A percentile compares a stretch with the other conserved stretches of the same genome.
phyloP scores from a whole-genome alignment of 2,797 vertebrate genomes.

The Crax fasciolata region DNA sequence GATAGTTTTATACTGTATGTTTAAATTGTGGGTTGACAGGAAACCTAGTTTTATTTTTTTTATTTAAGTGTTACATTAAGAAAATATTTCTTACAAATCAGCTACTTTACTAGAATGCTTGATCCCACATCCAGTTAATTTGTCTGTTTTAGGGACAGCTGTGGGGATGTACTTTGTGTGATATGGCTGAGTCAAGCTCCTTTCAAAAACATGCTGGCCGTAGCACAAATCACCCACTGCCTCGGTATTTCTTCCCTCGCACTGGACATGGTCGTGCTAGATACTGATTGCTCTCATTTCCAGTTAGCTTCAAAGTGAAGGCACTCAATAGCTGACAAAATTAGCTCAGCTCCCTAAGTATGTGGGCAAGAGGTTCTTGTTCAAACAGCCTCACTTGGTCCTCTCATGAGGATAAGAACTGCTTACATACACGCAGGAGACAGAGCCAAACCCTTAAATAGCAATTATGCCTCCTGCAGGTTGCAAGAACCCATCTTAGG shows the following conservation, averaged over 20 bases:
- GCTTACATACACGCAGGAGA: background rate
- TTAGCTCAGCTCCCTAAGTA: background rate
- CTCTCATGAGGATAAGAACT: background rate
- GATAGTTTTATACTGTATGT: slow-evolving; percentile 13
- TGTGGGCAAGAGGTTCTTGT: background rate
- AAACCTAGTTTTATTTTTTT: slow-evolving; percentile 23
- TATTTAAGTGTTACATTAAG: slow-evolving; percentile 11
- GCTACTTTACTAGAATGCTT: background rate
- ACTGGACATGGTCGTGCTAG: background rate
- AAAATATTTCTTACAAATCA: slow-evolving; percentile 17
- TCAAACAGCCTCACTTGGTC: background rate
- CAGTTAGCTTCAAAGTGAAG: background rate
- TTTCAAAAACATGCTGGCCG: background rate
- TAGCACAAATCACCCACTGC: background rate
- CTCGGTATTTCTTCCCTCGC: background rate
- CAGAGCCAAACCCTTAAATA: background rate
- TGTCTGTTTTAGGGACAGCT: background rate
- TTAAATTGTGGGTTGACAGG: slow-evolving; percentile 39
- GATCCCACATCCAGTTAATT: background rate
- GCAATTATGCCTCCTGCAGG: background rate
- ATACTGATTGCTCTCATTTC: background rate
- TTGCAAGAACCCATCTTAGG: background rate
- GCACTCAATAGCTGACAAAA: background rate
- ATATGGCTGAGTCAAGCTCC: background rate
- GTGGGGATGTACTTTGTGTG: rapidly evolving